Percentiles rank a stretch among this genome's conserved stretches.
phyloP scores from a whole-genome alignment of 2,797 vertebrate genomes.

The Carduelis carduelis region DNA sequence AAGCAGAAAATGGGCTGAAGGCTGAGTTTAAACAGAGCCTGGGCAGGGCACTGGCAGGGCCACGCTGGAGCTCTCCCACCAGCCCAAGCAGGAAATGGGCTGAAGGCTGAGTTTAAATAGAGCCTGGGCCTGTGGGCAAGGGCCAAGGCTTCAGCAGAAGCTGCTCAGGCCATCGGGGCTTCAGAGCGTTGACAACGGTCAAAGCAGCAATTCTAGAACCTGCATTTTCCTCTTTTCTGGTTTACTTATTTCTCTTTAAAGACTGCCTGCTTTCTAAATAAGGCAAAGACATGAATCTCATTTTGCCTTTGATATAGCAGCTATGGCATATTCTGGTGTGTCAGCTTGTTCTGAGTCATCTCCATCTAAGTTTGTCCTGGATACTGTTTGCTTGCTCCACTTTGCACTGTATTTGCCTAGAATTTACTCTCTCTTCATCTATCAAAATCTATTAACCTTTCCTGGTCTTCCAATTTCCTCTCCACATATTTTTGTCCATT shows the following conservation, averaged over 20 bases:
- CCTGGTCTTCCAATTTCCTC: neutral
- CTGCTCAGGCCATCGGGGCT: neutral
- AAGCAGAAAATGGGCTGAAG: rapidly evolving
- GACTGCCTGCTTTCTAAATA: neutral
- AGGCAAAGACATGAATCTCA: neutral
- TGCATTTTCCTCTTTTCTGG: neutral
- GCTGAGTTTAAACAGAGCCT: neutral
- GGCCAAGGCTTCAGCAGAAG: neutral
- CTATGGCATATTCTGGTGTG: neutral
- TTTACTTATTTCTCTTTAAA: constrained; percentile 1
- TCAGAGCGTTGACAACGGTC: neutral
- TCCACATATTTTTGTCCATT: neutral
- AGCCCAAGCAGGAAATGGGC: rapidly evolving
- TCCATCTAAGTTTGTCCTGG: constrained; percentile 42
- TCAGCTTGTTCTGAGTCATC: constrained; percentile 50
- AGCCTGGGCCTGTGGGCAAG: rapidly evolving
- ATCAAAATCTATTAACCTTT: neutral
- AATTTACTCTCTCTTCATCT: neutral
- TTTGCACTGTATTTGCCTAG: constrained; percentile 8
- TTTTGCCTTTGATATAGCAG: constrained; percentile 34
- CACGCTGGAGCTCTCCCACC: rapidly evolving
- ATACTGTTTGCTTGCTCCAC: constrained; percentile 31
- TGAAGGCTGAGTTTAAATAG: neutral
- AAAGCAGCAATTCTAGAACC: neutral
- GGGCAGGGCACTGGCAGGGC: neutral